Conservation (phyloP, 2,797 vertebrate species). For the Sternotherus odoratus region DNA sequence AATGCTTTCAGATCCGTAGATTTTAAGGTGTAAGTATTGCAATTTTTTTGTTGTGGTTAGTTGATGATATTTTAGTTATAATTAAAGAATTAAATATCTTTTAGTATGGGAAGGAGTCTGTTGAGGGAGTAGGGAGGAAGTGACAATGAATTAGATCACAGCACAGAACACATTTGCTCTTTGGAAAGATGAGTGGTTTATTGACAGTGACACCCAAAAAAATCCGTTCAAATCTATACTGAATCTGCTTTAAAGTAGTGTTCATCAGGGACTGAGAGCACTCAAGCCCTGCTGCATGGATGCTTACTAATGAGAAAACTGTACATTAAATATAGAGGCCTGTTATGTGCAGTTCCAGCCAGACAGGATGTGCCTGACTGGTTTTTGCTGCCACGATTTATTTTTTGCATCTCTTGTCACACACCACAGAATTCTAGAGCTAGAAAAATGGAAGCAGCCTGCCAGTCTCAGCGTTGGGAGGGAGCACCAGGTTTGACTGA, state of each 20-base stretch:
- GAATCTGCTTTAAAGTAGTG: not conserved
- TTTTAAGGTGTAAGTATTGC: not conserved
- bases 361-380: not conserved
- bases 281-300: not conserved
- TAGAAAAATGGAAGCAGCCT: not conserved
- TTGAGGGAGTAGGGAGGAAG: conserved; percentile 31
- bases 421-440: not conserved
- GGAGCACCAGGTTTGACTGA: not conserved
- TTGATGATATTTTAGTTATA: conserved; percentile 54
- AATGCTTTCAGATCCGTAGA: not conserved
- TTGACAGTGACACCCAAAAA: not conserved
- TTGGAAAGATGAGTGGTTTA: not conserved
- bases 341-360: not conserved
- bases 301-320: not conserved
- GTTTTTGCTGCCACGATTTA: not conserved
- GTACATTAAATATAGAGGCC: not conserved
- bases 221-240: not conserved
- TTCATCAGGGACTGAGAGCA: not conserved
- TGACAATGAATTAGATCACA: not conserved
- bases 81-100: not conserved
- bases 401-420: not conserved
- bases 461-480: not conserved
- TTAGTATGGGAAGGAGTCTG: conserved; percentile 4
- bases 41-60: conserved; percentile 4
- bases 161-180: not conserved